phyloP scores from a whole-genome alignment of 2,113 vertebrate genomes.

The Perognathus longimembris region DNA sequence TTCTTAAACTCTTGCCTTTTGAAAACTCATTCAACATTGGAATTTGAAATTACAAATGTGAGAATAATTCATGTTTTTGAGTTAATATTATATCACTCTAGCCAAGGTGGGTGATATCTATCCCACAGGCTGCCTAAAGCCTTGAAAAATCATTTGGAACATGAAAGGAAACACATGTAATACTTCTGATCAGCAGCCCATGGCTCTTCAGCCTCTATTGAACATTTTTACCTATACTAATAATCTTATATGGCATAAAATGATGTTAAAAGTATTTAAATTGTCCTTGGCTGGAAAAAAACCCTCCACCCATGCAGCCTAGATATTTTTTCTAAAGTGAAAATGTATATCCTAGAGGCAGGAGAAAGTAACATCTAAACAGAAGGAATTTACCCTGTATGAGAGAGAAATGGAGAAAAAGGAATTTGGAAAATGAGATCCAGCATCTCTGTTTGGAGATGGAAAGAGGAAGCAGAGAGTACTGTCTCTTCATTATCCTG shows the following conservation, averaged over 20 bases:
- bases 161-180: too few relatives aligned
- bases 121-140: too few relatives aligned
- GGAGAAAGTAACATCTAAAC: neutral
- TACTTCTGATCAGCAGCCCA: too few relatives aligned
- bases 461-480: neutral
- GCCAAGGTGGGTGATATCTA: too few relatives aligned
- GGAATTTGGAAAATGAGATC: neutral
- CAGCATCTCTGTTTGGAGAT: neutral
- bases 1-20: neutral
- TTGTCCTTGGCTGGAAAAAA: too few relatives aligned
- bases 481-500: too few relatives aligned
- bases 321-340: neutral
- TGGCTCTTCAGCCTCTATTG: too few relatives aligned
- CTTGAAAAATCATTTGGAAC: too few relatives aligned
- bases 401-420: neutral
- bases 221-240: too few relatives aligned
- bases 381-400: neutral
- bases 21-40: neutral
- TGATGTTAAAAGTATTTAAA: too few relatives aligned
- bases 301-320: neutral
- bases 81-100: neutral
- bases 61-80: neutral
- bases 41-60: slow-evolving; percentile 12
- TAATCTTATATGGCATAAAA: too few relatives aligned
- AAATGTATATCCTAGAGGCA: neutral